phyloP scores from a whole-genome alignment of 2,113 vertebrate genomes.

The Corythornis vintsioides region DNA sequence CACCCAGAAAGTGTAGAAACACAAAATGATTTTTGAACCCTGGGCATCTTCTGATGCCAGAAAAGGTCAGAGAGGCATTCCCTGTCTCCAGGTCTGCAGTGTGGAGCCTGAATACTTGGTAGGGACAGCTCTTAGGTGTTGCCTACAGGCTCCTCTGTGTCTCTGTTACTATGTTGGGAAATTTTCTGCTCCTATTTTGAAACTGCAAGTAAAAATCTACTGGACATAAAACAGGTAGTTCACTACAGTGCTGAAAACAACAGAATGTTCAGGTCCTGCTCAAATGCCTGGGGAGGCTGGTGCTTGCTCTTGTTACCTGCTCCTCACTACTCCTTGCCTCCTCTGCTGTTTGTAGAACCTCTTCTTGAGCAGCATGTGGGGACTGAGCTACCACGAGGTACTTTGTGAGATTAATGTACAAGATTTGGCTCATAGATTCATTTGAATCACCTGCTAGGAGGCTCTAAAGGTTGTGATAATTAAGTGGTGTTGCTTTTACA shows the following conservation, averaged over 20 bases:
- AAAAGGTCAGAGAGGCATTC: not conserved
- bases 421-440: not conserved
- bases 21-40: not conserved
- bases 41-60: not conserved
- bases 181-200: not conserved
- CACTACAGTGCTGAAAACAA: not conserved
- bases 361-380: not conserved
- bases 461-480: slow-evolving; percentile 24
- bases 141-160: not conserved
- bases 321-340: not conserved
- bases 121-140: not conserved
- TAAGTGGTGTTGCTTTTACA: slow-evolving; percentile 38
- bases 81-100: not conserved
- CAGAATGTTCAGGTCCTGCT: not conserved
- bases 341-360: fast-evolving
- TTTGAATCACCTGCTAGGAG: slow-evolving; percentile 4
- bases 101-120: not conserved
- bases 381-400: not conserved
- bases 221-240: not conserved
- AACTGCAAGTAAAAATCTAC: not conserved
- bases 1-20: not conserved
- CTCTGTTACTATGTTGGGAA: not conserved
- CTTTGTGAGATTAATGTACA: slow-evolving; percentile 17
- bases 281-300: not conserved
- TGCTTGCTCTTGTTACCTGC: not conserved